A percentile compares a stretch with the other conserved stretches of the same genome.
Evolutionary conservation across 2,888 invertebrate genomes (phyloP).

Genomic region (Platycnemis pennipes): DNA sequence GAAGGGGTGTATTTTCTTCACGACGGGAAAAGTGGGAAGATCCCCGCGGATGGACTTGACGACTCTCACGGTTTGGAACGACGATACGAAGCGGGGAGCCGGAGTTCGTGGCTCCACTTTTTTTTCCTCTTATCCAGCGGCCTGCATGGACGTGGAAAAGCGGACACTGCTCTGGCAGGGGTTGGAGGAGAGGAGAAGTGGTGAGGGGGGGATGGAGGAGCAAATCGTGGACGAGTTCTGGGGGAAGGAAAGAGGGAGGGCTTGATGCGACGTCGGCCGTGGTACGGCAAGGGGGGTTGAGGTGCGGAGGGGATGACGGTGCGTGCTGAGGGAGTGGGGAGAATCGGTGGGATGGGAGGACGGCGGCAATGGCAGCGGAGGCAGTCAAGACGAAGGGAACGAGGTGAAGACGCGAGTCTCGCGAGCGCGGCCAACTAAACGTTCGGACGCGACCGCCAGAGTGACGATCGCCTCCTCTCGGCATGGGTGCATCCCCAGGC

Average conservation of each 20-base stretch:
- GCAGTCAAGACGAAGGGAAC: background rate
- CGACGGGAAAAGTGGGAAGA: background rate
- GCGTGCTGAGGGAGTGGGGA: background rate
- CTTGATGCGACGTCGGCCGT: background rate
- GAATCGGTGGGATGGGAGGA: background rate
- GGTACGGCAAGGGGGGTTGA: background rate
- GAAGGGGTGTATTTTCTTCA: too few species aligned
- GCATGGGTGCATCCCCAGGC: background rate
- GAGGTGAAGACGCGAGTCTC: slow-evolving; percentile 1
- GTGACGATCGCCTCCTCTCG: background rate
- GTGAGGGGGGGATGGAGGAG: background rate
- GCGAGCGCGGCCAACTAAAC: background rate
- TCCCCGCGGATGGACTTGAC: background rate
- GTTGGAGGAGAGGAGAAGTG: background rate
- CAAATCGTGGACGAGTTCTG: background rate
- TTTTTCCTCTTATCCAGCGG: background rate
- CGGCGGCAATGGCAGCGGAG: background rate
- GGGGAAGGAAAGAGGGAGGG: background rate
- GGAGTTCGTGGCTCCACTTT: background rate
- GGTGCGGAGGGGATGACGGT: background rate
- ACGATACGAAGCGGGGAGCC: background rate
- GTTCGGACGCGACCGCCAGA: background rate
- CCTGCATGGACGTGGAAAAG: slow-evolving; percentile 9
- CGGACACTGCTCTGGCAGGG: background rate
- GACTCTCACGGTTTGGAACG: background rate